Evolutionary conservation across 2,797 vertebrate genomes (phyloP).

Genomic region (Glyptemys insculpta): DNA sequence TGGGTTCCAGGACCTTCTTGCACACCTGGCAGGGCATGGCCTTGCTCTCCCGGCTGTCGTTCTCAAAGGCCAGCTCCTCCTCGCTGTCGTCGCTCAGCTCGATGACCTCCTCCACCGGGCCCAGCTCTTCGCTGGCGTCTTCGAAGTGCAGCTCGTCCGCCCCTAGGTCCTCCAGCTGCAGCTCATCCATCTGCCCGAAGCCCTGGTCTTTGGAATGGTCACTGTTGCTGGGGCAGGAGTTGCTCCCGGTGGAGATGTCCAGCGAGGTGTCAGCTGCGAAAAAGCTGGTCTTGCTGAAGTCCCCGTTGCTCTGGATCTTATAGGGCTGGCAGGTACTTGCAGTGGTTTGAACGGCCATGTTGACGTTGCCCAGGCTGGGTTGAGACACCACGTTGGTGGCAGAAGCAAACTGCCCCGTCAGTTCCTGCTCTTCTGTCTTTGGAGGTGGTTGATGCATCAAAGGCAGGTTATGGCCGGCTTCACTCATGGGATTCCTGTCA

Average conservation of each 20-base stretch:
- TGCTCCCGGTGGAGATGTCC: constrained; percentile 77
- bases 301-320: constrained; percentile 89
- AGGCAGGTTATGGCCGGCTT: constrained; percentile 68
- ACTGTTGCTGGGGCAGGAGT: constrained; percentile 81
- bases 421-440: constrained; percentile 86
- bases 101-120: constrained; percentile 84
- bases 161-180: constrained; percentile 82
- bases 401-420: constrained; percentile 41
- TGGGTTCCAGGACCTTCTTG: constrained; percentile 86
- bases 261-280: constrained; percentile 73
- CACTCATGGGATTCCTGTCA: constrained; percentile 63
- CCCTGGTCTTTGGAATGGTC: constrained; percentile 81
- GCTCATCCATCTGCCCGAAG: constrained; percentile 82
- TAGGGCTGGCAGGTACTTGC: constrained; percentile 80
- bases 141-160: constrained; percentile 91
- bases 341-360: constrained; percentile 52
- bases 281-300: constrained; percentile 80
- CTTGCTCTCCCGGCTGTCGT: constrained; percentile 78
- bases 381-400: constrained; percentile 54
- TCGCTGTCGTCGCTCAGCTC: constrained; percentile 93
- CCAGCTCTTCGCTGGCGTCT: constrained; percentile 88
- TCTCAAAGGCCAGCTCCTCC: constrained; percentile 80
- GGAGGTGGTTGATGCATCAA: constrained; percentile 79
- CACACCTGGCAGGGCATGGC: constrained; percentile 91
- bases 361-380: constrained; percentile 58